Conservation (phyloP, 2,797 vertebrate species). For the Staurois parvus region DNA sequence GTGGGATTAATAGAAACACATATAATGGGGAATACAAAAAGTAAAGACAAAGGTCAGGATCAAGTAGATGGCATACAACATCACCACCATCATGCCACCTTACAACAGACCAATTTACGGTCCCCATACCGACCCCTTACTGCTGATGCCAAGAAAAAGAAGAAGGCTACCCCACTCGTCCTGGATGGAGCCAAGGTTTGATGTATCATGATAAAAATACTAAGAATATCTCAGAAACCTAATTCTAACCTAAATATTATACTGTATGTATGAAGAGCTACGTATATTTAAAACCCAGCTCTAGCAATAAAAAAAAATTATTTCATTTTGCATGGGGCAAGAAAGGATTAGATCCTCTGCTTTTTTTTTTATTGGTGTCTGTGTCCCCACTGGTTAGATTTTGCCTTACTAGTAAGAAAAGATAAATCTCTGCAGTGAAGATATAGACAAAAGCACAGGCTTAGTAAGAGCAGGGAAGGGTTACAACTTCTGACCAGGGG, state of each 20-base stretch:
- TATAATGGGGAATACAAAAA: constrained; percentile 42
- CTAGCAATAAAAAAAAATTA: background rate
- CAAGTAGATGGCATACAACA: background rate
- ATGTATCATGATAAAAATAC: background rate
- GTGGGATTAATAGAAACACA: background rate
- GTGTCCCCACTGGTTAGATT: too few species aligned
- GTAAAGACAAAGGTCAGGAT: background rate
- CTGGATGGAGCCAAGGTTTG: constrained; percentile 29
- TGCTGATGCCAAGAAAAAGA: constrained; percentile 41
- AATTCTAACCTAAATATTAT: background rate
- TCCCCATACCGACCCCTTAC: background rate
- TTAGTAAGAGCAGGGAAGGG: too few species aligned
- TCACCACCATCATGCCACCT: background rate
- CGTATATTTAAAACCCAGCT: background rate
- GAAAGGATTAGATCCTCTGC: too few species aligned
- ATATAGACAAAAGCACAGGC: too few species aligned
- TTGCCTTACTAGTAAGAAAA: too few species aligned
- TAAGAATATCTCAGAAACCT: background rate
- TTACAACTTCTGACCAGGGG: too few species aligned
- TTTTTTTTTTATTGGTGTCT: too few species aligned
- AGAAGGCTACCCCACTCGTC: constrained; percentile 17
- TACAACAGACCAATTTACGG: background rate
- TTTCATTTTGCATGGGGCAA: background rate
- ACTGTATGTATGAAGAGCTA: background rate
- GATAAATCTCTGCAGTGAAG: background rate